Percentiles rank a stretch among this genome's conserved stretches.
phyloP scores from a whole-genome alignment of 1,140 invertebrate genomes.

The Zaprionus gabonicus region DNA sequence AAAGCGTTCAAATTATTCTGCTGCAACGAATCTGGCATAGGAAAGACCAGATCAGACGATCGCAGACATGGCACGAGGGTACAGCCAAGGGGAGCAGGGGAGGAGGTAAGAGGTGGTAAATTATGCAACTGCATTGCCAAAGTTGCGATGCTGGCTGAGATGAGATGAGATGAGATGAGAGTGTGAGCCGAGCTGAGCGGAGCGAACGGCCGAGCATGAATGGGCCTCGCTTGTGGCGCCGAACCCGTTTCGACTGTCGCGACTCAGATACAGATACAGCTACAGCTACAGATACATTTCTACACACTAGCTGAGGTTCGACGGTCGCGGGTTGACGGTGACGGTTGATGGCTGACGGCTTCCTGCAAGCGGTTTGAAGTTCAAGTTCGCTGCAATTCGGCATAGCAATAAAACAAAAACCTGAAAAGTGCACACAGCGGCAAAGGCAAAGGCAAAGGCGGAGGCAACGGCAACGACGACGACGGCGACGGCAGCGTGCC shows the following conservation, averaged over 20 bases:
- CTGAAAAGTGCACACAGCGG: constrained; percentile 46
- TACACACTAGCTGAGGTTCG: constrained; percentile 42
- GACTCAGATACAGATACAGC: constrained; percentile 9
- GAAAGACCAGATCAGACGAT: constrained; percentile 24
- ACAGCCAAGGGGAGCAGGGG: not conserved
- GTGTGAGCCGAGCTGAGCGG: constrained; percentile 10
- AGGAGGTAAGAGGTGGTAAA: constrained; percentile 10
- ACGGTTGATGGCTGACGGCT: constrained; percentile 37
- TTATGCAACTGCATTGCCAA: constrained; percentile 57
- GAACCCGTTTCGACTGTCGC: constrained; percentile 65
- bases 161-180: constrained; percentile 7
- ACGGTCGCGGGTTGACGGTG: constrained; percentile 13
- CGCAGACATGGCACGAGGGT: not conserved
- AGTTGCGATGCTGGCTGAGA: constrained; percentile 13
- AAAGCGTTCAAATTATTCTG: constrained; percentile 75
- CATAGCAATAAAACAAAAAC: constrained; percentile 51
- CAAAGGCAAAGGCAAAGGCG: constrained; percentile 24
- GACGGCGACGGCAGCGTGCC: not conserved
- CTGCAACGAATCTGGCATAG: constrained; percentile 60
- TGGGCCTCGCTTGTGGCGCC: constrained; percentile 64
- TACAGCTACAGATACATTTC: constrained; percentile 29
- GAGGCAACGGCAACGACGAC: constrained; percentile 10
- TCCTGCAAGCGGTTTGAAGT: constrained; percentile 73
- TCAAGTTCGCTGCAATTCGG: constrained; percentile 79
- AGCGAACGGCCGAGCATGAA: constrained; percentile 49